Evolutionary conservation across 2,797 vertebrate genomes (phyloP), one percentile per base, ranked within the genome.

Genomic region (Rhinogobio ventralis): DNA sequence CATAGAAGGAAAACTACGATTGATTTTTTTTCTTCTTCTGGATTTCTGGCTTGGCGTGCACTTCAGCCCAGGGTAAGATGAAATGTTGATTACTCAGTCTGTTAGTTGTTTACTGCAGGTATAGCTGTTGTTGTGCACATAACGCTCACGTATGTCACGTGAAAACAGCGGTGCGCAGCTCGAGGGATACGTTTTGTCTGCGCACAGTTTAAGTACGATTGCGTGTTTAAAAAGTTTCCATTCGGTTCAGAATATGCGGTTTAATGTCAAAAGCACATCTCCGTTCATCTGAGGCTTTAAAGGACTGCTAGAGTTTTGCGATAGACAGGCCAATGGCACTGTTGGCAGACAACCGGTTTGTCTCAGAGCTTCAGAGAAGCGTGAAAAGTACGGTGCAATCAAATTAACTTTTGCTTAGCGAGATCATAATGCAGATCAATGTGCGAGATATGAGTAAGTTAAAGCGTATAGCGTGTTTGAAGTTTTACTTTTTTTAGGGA

Each of bases 11-110:
- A 81, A 23, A 67, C 69, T 19, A 57, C 39, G 42, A 76, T 17
- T 30, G 33, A 2, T 82, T 14, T 46, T 49, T 30, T 20, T 8
- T 11, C 15, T 45, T 62, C 9, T 45, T 20, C n/a, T 1, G 78
- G 45, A 79, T 81, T n/a, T n/a, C 49, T 36, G 55, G 20, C 19
- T 39, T 71, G 23, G 15, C 55, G 4, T 39, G 30, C 33, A 74
- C 33, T 28, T 23, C 66, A 46, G 46, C 13, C 17, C 42, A 62
- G 62, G 73, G 85, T 86, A 30, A 82, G 87, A 80, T 57, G 5
- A 20, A 66, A 19, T 13, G 1, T 66, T 28, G 11, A 36, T 51
- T 39, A 66, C 71, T 62, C 42, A 19, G 81, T 36, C 19, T 7
- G 57, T 66, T 15, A 51, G 14, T 25, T 46, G 30, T 53, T 83